phyloP scores from a whole-genome alignment of 1,140 invertebrate species.

The Euwallacea fornicatus region DNA sequence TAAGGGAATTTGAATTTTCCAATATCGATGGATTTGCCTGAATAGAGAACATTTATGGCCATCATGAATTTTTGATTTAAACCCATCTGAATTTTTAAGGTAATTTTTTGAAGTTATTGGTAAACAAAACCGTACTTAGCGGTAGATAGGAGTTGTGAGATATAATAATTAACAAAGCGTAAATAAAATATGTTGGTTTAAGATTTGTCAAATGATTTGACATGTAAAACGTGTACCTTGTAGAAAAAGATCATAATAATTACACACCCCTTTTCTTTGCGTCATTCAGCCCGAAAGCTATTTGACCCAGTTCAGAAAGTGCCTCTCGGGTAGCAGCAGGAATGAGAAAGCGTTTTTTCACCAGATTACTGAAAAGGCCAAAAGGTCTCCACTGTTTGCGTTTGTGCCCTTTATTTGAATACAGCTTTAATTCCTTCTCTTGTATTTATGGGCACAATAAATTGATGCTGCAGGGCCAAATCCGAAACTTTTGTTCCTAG shows the following conservation, averaged over 20 bases:
- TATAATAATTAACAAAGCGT: too few relatives aligned
- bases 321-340: not conserved
- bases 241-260: not conserved
- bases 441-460: not conserved
- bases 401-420: slow-evolving; percentile 2
- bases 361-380: slow-evolving; percentile 3
- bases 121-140: too few relatives aligned
- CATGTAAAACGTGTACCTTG: not conserved
- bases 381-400: not conserved
- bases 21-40: too few relatives aligned
- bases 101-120: too few relatives aligned
- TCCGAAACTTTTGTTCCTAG: not conserved
- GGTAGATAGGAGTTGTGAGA: too few relatives aligned
- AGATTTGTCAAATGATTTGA: too few relatives aligned
- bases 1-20: too few relatives aligned
- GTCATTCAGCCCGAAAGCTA: slow-evolving; percentile 2
- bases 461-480: not conserved
- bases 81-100: too few relatives aligned
- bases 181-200: too few relatives aligned
- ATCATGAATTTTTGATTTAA: too few relatives aligned
- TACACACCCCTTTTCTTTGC: slow-evolving; percentile 1
- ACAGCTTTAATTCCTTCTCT: not conserved
- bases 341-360: slow-evolving; percentile 6
- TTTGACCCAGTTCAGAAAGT: slow-evolving; percentile 10
- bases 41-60: too few relatives aligned